Base-by-base conservation (phyloP, 2,113 vertebrate species). In the Elgaria multicarinata region DNA sequence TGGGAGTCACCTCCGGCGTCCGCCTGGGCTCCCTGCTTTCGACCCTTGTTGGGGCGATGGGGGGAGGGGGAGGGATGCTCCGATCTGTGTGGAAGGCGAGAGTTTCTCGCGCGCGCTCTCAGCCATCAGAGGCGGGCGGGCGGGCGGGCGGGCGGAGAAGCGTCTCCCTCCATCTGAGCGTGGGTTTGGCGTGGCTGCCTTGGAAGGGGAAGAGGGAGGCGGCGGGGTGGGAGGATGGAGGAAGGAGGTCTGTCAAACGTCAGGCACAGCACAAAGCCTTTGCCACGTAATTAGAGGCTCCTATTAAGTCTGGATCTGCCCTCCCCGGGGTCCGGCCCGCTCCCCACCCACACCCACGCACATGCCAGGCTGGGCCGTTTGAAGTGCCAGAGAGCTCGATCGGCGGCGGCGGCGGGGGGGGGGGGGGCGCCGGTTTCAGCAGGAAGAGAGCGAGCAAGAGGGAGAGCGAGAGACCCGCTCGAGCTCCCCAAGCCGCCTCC, bases 211-310 rank as follows among this genome's bases (percentile, higher is more conserved):
- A n/a, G n/a, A n/a, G n/a, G n/a, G n/a, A n/a, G 88, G 91, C 80
- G 92, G 91, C 90, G 90, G 94, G 95, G 94, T 93, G 42, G 39
- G 53, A n/a, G n/a, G n/a, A n/a, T 26, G 94, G 95, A 92, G 95
- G 93, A 94, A 91, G 94, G 95, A 94, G 97, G 94, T 95, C 97
- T 98, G 97, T 96, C 94, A 95, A 98, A 97, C 97, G 97, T 98
- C 98, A 97, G n/a, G 97, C 95, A 94, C 96, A 94, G 95, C 97
- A 97, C 97, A 96, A 97, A 98, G 97, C 94, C 95, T 93, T 94
- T 97, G 97, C 97, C 97, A 97, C 97, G 97, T 98, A 98, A 98
- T 98, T 98, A 97, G 94, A 97, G 95, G 92, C 96, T 96, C 96
- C 95, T 97, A n/a, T 98, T 97, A 97, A 96, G 95, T 93, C 85